Evolutionary conservation across 2,797 vertebrate species (phyloP).

Genomic region (Sebastes paucispinis): DNA sequence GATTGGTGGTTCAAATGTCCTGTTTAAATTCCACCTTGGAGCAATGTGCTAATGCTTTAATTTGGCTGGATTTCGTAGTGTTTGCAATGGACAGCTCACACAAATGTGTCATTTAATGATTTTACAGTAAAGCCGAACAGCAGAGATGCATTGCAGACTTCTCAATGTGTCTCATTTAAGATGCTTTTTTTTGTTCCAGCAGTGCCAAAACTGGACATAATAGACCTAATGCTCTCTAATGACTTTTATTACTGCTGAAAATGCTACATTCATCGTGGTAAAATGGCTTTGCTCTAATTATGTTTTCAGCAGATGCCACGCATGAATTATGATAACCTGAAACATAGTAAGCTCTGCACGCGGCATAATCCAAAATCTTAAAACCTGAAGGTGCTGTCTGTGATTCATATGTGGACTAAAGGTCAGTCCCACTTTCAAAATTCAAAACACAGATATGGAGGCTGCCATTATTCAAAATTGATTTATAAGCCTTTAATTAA

Average conservation of each 20-base stretch:
- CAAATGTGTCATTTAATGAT: not conserved
- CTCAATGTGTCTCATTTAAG: not conserved
- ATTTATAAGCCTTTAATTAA: not conserved
- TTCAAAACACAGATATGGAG: not conserved
- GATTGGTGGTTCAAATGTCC: constrained; percentile 4
- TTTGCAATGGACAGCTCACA: constrained; percentile 1
- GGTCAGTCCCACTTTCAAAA: not conserved
- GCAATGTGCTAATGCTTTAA: not conserved
- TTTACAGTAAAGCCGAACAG: not conserved
- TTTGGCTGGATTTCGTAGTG: not conserved
- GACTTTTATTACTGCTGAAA: constrained; percentile 14
- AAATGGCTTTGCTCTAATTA: constrained; percentile 17
- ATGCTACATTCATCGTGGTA: not conserved
- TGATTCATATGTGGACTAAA: not conserved
- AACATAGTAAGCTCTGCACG: not conserved
- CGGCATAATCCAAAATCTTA: not conserved
- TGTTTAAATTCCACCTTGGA: not conserved
- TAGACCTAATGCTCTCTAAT: constrained; percentile 7
- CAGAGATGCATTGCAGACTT: not conserved
- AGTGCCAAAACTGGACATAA: not conserved
- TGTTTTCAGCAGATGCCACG: constrained; percentile 8
- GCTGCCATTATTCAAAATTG: not conserved
- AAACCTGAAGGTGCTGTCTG: not conserved
- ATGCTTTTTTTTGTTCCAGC: constrained; percentile 2
- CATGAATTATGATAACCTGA: constrained; percentile 6